Base-by-base conservation (phyloP, 2,113 vertebrate species). In the Callorhinus ursinus region DNA sequence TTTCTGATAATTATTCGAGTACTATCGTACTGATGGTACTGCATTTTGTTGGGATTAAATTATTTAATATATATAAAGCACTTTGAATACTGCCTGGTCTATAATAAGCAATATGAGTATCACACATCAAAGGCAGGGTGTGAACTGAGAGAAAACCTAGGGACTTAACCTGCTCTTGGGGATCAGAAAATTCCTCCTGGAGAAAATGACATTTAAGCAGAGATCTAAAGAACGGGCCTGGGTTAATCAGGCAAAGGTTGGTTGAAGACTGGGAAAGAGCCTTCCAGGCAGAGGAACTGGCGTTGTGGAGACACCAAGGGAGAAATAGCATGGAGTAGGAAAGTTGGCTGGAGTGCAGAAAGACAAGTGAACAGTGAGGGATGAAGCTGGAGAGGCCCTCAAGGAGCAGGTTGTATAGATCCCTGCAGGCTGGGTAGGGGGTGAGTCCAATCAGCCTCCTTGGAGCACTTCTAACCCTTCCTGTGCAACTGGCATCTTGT, bases 391-490 rank as follows among this genome's bases (percentile, higher is more conserved):
- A 18, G 31, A 16, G 2, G 9, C 26, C 18, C 33, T 94, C n/a
- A 7, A 28, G n/a, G n/a, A 26, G 26, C 2, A 22, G 6, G 4
- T 1, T 9, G 1, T 55, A 0, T 8, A 18, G 7, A 76, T 19
- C 22, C 4, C 19, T 36, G 53, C 1, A 19, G 59, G 19, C 10
- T 61, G 26, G 63, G 12, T 2, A 14, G 16, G 4, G 0, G 7
- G 5, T 4, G 15, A 57, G 1, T 65, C 26, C 24, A 9, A 19
- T 33, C 49, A 72, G 49, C 15, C 21, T n/a, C 57, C 39, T 1
- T 8, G 22, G 67, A 79, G 33, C 1, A 0, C 8, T 2, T 2
- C 24, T 4, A 14, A 1, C 0, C 7, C 42, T 1, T 82, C 2
- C 7, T 2, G 28, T 6, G 11, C 24, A 24, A 11, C 31, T 1